phyloP scores from a whole-genome alignment of 2,888 invertebrate species.

The Leucophenga maculata region DNA sequence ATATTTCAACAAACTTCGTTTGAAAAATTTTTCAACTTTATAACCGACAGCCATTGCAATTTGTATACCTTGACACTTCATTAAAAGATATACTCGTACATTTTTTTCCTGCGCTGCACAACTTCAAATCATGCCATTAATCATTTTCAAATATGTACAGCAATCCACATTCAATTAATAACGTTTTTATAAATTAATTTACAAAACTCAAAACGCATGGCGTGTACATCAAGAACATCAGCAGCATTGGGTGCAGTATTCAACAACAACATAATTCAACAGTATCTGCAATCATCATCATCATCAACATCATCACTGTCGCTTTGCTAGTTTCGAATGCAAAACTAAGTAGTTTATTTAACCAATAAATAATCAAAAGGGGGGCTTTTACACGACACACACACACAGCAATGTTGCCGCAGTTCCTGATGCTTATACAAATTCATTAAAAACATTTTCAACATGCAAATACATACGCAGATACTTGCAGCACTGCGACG shows the following conservation, averaged over 20 bases:
- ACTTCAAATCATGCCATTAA: too few relatives aligned
- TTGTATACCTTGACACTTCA: too few relatives aligned
- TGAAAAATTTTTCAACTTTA: too few relatives aligned
- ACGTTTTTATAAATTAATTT: neutral
- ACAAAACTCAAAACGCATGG: neutral
- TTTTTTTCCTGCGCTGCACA: too few relatives aligned
- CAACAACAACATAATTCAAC: neutral
- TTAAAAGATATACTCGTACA: too few relatives aligned
- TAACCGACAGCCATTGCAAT: too few relatives aligned
- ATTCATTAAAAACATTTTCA: conserved; percentile 17
- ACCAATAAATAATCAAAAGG: conserved; percentile 24
- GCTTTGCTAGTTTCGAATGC: neutral
- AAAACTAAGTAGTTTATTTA: conserved; percentile 24
- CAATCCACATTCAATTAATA: neutral
- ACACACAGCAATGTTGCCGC: too few relatives aligned
- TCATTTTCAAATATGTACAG: too few relatives aligned
- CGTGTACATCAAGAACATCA: neutral
- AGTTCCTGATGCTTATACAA: neutral
- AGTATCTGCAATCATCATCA: neutral
- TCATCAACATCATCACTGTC: neutral
- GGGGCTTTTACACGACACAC: neutral
- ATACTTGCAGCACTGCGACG: neutral
- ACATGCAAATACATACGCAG: too few relatives aligned
- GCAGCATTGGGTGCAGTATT: neutral
- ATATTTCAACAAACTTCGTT: too few relatives aligned